Evolutionary conservation across 1,140 invertebrate species (phyloP), one percentile per base, ranked within the genome.

Genomic region (Drosophila nannoptera): DNA sequence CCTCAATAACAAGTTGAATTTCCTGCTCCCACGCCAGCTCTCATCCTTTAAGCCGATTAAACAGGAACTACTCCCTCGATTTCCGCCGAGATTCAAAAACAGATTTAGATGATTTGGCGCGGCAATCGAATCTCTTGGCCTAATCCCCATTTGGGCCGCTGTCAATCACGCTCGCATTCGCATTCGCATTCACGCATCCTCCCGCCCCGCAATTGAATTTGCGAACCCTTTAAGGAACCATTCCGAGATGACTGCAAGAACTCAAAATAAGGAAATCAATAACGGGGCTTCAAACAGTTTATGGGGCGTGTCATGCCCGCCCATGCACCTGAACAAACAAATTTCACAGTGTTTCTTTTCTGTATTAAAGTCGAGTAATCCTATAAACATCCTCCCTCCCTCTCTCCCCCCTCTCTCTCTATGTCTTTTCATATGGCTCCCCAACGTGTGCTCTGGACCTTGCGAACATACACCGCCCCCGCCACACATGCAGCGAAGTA

Each of bases 401-500:
- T 31, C 52, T 78, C 87, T 66, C 49, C n/a, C 11, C 49, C 74
- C 43, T 42, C 60, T 36, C 66, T 70, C 22, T 42, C 52, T 42
- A 43, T 22, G 22, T 64, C 53, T 45, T 77, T 74, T 75, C 78
- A 87, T 22, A 22, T 78, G 73, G 65, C 62, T 86, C 82, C 82
- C 81, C 72, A 71, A 87, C 63, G 80, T 75, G 76, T 22, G 22
- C 22, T 22, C 22, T 22, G 22, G 22, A 22, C 22, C 22, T 63
- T 69, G 68, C 81, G 77, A 81, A 83, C 62, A 40, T 72, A 67
- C 54, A 60, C 4, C 35, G 32, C 45, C 36, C 2, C 12, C 4
- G 4, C n/a, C 7, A 38, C 75, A 69, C 59, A 61, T 81, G 55
- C 90, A 92, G 92, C 84, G 92, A 92, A 87, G 89, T 92, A 77